These are phyloP conservation scores for Baryphthengus martii DNA, from an alignment of 2,113 vertebrate genomes.

Conservation along the genomic window DNA sequence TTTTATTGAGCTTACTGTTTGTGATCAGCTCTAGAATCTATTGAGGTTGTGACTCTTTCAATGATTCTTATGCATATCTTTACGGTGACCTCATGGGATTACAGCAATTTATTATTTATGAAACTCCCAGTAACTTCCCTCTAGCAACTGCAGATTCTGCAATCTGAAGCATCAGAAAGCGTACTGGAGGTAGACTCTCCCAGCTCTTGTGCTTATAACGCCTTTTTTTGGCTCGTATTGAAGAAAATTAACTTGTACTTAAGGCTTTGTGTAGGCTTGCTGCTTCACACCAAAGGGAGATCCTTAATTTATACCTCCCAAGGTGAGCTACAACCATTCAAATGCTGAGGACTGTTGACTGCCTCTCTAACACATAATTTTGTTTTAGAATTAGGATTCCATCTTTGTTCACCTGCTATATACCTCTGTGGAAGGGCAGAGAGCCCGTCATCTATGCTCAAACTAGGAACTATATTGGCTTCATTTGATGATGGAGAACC, in stretches of 20 bases:
- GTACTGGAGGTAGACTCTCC: background rate
- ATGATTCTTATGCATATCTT: slow-evolving; percentile 40
- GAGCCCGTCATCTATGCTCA: background rate
- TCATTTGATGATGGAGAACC: background rate
- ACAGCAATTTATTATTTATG: slow-evolving; percentile 54
- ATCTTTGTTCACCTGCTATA: background rate
- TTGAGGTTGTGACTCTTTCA: slow-evolving; percentile 26
- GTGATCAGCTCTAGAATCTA: slow-evolving; percentile 23
- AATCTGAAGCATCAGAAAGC: background rate
- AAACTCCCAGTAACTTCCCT: slow-evolving; percentile 10
- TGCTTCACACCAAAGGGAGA: background rate
- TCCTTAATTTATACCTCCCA: background rate
- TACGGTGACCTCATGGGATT: slow-evolving; percentile 26
- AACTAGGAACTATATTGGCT: background rate
- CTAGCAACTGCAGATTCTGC: slow-evolving; percentile 5
- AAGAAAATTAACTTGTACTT: background rate
- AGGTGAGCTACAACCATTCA: background rate
- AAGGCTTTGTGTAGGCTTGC: background rate
- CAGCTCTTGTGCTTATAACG: background rate
- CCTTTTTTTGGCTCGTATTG: background rate
- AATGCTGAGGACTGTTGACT: background rate
- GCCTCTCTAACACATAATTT: background rate
- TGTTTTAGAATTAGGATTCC: background rate
- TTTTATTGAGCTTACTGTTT: slow-evolving; percentile 4
- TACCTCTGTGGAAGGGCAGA: background rate